Base-by-base conservation (phyloP, 2,888 invertebrate species). In the Drosophila tripunctata region DNA sequence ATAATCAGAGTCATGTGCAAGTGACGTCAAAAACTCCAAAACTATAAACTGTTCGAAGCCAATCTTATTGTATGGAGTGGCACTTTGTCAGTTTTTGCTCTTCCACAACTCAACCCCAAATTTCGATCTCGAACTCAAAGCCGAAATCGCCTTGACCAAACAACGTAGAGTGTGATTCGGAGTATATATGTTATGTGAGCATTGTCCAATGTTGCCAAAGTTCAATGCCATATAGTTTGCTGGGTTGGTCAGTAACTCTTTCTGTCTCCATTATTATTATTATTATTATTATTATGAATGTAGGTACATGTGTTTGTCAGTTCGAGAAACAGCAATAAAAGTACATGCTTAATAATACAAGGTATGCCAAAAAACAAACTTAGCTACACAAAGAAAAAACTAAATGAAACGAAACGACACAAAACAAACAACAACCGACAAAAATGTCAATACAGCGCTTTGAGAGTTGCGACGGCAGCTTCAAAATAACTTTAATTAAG, bases 141-240 rank as follows among this genome's bases (percentile, higher is more conserved):
- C 17, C 40, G 31, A 33, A 74, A 62, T 78, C 54, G 86, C 79
- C 86, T 85, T 79, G 86, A 78, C 83, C 79, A 78, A 78, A 67
- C 69, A 70, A 60, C 44, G 68, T 58, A 52, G 30, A 38, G 21
- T 40, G 21, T 12, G 27, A 40, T 36, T 44, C 22, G 35, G 24
- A 41, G 27, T 41, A 17, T 33, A 22, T 44, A 6, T 43, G 19
- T 24, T 27, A 47, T 56, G 21, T 57, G 22, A 30, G 31, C 22
- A 41, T 45, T 43, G 47, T 41, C 50, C 54, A 63, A 50, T 44
- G 50, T 60, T 48, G 58, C 36, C 68, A 62, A 82, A 85, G 79
- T 85, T 80, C 86, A 80, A 85, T 80, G 79, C 83, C 79, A 64
- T 47, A 62, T 61, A 47, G 41, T 43, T 43, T 58, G 38, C 36